Conservation (phyloP, 1,140 invertebrate species). For the Maniola jurtina region DNA sequence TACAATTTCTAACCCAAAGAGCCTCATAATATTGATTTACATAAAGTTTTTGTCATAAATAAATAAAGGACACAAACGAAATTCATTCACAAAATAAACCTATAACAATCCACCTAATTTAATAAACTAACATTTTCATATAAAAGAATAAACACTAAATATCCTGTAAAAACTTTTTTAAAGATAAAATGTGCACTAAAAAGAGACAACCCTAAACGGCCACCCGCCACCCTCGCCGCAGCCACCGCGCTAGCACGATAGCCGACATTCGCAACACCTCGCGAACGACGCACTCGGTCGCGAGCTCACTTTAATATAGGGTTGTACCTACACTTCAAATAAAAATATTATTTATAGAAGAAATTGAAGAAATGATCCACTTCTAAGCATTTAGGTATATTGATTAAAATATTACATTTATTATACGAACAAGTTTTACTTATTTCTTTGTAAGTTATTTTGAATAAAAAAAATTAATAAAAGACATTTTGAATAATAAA, state of each 20-base stretch:
- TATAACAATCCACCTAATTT: background rate
- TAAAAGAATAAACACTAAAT: too few relatives aligned
- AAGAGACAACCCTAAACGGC: slow-evolving; percentile 12
- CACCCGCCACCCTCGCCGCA: slow-evolving; percentile 36
- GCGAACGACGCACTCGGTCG: slow-evolving; percentile 62
- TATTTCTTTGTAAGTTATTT: too few relatives aligned
- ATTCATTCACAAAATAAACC: background rate
- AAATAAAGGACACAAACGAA: too few relatives aligned
- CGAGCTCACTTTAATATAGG: slow-evolving; percentile 59
- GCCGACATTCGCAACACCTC: slow-evolving; percentile 72
- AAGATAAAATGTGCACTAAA: background rate
- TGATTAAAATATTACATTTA: too few relatives aligned
- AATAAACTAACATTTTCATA: background rate
- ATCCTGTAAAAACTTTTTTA: background rate
- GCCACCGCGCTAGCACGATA: slow-evolving; percentile 49
- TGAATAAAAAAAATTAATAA: too few relatives aligned
- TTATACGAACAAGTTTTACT: too few relatives aligned
- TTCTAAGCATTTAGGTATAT: too few relatives aligned
- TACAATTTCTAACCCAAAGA: too few relatives aligned
- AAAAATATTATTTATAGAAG: background rate
- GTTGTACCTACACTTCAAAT: slow-evolving; percentile 30
- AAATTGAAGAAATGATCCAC: too few relatives aligned
- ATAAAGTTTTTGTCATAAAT: too few relatives aligned
- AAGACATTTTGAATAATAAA: too few relatives aligned
- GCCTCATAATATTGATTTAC: too few relatives aligned